Evolutionary conservation across 2,113 vertebrate genomes (phyloP), one percentile per base, ranked within the genome.

Genomic region (Phaethornis superciliosus): DNA sequence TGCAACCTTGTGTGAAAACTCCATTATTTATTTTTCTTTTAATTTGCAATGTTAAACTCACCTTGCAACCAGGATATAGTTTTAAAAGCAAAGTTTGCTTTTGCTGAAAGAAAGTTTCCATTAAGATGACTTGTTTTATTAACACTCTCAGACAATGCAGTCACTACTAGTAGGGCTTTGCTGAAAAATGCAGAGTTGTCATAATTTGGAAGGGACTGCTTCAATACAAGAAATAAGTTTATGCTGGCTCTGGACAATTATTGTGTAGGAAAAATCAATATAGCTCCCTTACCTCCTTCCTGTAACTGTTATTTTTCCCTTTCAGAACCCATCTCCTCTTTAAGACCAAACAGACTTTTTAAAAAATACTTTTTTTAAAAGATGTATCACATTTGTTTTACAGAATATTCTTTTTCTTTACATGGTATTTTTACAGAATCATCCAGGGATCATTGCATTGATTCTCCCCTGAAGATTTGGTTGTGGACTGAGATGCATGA

Each of bases 61-160:
- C 37, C 13, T 76, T 67, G 12, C 12, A 70, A 18, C 15, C 37
- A 79, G 44, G 32, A 22, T 12, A 32, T 13, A 76, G 27, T 82
- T 94, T 94, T 65, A 70, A 88, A 96, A 60, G 8, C 17, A 44
- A 92, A 64, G 21, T 68, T 93, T 71, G 24, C 21, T 92, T 95
- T 90, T 64, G 18, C 35, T 79, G 52, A 64, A 93, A 79, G 10
- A 75, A 60, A 71, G 16, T 68, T 94, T 94, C 76, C 55, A 62
- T 91, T 77, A 89, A 76, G 14, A 52, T 40, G 46, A 23, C 28
- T 88, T 54, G 16, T 90, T 89, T 91, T 88, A 4, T 56, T 83
- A 92, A 71, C 58, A 15, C 2, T 74, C 93, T 70, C 35, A 62
- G 56, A 67, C 35, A 64, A 69, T 11, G 21, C 3, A 24, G 52